These are phyloP conservation scores for Folsomia manolachei DNA, from an alignment of 2,888 invertebrate species.

Conservation along the genomic window DNA sequence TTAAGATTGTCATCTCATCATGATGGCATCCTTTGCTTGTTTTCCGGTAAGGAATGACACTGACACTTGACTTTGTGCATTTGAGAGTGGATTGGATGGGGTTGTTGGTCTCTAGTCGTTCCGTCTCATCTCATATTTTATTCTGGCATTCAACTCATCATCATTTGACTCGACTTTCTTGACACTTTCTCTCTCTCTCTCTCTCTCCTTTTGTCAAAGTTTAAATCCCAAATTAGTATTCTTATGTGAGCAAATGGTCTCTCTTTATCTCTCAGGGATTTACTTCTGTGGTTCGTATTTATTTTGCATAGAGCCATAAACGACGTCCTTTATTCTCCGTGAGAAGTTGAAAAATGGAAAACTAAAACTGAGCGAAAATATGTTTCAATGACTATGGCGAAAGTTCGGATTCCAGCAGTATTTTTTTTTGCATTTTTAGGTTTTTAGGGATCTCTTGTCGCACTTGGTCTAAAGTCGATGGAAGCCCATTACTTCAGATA, in stretches of 20 bases:
- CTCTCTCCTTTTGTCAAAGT: conserved; percentile 10
- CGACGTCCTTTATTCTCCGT: background rate
- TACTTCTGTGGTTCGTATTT: background rate
- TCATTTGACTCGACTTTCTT: conserved; percentile 10
- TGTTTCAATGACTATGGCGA: too few relatives aligned
- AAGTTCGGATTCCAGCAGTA: too few relatives aligned
- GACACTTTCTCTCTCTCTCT: conserved; percentile 8
- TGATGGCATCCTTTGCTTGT: too few relatives aligned
- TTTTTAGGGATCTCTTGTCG: too few relatives aligned
- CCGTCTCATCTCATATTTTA: conserved; percentile 17
- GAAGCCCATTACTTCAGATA: too few relatives aligned
- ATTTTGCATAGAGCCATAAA: background rate
- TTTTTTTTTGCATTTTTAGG: too few relatives aligned
- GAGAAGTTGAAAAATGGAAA: too few relatives aligned
- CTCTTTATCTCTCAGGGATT: background rate
- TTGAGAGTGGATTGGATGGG: background rate
- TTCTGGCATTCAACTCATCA: conserved; percentile 14
- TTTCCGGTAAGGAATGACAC: too few relatives aligned
- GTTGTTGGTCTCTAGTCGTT: too few relatives aligned
- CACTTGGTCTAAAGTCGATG: too few relatives aligned
- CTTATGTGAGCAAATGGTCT: background rate
- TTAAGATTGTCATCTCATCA: background rate
- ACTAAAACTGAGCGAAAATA: too few relatives aligned
- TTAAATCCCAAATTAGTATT: conserved; percentile 17
- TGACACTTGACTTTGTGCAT: background rate